Evolutionary conservation across 2,113 vertebrate genomes (phyloP).

Genomic region (Alethe castanea): DNA sequence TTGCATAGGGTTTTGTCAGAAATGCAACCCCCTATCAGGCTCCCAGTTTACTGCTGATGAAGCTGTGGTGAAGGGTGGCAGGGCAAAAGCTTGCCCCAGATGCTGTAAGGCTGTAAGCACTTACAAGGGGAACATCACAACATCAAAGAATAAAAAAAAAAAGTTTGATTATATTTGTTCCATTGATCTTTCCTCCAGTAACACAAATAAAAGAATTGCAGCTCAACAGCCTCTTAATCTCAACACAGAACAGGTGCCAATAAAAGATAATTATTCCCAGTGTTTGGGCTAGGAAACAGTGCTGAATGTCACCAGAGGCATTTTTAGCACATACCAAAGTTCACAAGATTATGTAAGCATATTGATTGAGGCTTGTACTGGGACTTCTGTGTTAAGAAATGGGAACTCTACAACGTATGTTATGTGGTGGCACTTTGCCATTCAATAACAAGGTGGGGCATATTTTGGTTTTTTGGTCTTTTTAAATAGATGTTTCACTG

Average conservation of each 20-base stretch:
- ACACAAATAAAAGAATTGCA: neutral
- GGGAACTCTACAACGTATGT: neutral
- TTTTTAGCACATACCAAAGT: neutral
- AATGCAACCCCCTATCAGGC: neutral
- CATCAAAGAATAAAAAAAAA: neutral
- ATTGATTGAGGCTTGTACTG: neutral
- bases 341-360: neutral
- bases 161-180: neutral
- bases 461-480: neutral
- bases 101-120: neutral
- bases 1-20: neutral
- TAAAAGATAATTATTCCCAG: slow-evolving; percentile 18
- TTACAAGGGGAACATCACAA: neutral
- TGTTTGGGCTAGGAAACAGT: neutral
- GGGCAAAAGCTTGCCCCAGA: neutral
- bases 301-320: neutral
- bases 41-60: neutral
- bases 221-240: neutral
- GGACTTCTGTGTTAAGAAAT: neutral
- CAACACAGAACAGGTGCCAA: neutral
- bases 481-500: neutral
- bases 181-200: neutral
- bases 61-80: neutral
- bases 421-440: neutral
- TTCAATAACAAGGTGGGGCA: neutral